These are phyloP conservation scores for Tenebrosternarchus preto DNA, from an alignment of 2,113 vertebrate genomes.

Conservation along the genomic window DNA sequence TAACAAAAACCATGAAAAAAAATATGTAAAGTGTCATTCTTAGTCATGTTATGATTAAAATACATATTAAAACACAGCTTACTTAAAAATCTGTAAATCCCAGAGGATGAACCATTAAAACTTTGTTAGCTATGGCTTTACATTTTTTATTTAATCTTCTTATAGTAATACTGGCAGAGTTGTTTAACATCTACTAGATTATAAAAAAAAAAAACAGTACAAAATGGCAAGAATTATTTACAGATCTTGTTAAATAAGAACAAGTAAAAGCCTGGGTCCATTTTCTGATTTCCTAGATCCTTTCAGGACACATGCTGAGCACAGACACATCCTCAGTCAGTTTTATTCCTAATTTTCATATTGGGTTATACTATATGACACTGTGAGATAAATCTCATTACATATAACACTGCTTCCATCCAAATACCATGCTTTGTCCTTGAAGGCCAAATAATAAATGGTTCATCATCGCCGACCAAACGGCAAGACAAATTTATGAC, in stretches of 20 bases:
- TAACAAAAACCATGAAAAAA: slow-evolving; percentile 14
- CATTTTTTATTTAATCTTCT: too few relatives aligned
- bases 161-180: too few relatives aligned
- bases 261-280: too few relatives aligned
- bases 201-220: too few relatives aligned
- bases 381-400: slow-evolving; percentile 75
- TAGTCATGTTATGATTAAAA: slow-evolving; percentile 16
- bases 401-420: slow-evolving; percentile 70
- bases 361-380: slow-evolving; percentile 75
- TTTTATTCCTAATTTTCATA: slow-evolving; percentile 74
- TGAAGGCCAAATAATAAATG: slow-evolving; percentile 79
- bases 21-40: slow-evolving; percentile 12
- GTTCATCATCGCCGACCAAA: slow-evolving; percentile 74
- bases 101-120: too few relatives aligned
- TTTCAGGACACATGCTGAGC: not conserved
- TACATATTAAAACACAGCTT: not conserved
- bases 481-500: slow-evolving; percentile 77
- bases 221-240: too few relatives aligned
- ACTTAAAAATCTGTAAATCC: not conserved
- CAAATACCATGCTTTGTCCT: slow-evolving; percentile 75
- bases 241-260: too few relatives aligned
- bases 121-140: too few relatives aligned
- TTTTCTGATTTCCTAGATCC: slow-evolving; percentile 2
- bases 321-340: slow-evolving; percentile 38
- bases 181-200: too few relatives aligned